Evolutionary conservation across 2,113 vertebrate genomes (phyloP).

Genomic region (Hiodon tergisus): DNA sequence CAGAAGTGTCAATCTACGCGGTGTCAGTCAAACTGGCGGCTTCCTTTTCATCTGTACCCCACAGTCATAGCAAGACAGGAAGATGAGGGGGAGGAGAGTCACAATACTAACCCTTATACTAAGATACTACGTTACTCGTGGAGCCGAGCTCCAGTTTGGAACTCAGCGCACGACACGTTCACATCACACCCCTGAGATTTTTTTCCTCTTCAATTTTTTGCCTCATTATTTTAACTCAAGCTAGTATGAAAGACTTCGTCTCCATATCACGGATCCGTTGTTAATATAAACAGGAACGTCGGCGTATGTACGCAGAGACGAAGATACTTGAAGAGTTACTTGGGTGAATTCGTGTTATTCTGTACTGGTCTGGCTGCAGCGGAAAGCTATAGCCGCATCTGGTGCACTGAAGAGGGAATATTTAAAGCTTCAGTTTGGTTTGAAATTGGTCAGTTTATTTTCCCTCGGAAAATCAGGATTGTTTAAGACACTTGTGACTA

Average conservation of each 20-base stretch:
- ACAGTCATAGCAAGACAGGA: constrained; percentile 41
- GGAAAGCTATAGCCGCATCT: constrained; percentile 13
- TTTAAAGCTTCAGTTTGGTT: constrained; percentile 22
- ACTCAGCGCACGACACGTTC: constrained; percentile 39
- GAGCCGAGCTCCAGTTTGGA: constrained; percentile 50
- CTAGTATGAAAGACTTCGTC: neutral
- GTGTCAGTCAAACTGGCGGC: constrained; percentile 78
- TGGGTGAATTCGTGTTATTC: neutral
- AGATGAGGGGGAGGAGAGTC: constrained; percentile 42
- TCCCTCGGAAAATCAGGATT: constrained; percentile 18
- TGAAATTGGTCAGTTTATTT: constrained; percentile 1
- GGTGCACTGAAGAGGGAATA: constrained; percentile 47
- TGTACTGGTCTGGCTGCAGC: neutral
- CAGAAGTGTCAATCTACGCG: constrained; percentile 70
- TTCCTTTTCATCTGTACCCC: constrained; percentile 76
- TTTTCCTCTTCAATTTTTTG: neutral
- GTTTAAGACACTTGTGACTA: constrained; percentile 35
- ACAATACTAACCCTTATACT: constrained; percentile 58
- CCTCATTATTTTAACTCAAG: neutral
- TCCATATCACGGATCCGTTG: neutral
- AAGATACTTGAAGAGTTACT: neutral
- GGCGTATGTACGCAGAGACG: neutral
- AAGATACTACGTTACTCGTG: constrained; percentile 50
- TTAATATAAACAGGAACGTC: neutral
- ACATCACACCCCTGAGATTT: neutral